Percentiles rank a stretch among this genome's conserved stretches.
phyloP scores from a whole-genome alignment of 2,797 vertebrate genomes.

The Odontamblyopus rebecca region DNA sequence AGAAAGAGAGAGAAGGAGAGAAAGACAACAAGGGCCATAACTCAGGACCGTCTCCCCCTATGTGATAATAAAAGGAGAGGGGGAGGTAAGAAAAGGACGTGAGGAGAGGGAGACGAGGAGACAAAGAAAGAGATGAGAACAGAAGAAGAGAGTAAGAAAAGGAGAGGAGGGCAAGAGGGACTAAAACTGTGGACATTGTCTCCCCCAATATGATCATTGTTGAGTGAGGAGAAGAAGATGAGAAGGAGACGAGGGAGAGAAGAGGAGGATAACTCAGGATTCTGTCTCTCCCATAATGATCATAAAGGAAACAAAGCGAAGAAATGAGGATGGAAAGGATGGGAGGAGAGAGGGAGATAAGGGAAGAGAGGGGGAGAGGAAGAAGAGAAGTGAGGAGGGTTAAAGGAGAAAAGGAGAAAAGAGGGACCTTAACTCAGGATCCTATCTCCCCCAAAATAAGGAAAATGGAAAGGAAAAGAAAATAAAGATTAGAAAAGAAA shows the following conservation, averaged over 20 bases:
- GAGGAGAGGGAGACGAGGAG: neutral
- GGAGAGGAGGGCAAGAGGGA: too few relatives aligned
- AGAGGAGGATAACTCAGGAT: too few relatives aligned
- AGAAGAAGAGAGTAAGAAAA: too few relatives aligned
- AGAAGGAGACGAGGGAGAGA: too few relatives aligned
- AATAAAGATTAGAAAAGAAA: too few relatives aligned
- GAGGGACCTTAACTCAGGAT: too few relatives aligned
- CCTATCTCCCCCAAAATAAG: too few relatives aligned
- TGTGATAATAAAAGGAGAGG: neutral
- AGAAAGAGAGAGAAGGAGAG: neutral
- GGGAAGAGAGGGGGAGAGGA: neutral
- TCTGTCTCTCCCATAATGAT: too few relatives aligned
- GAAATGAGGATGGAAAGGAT: neutral
- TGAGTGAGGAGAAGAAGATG: too few relatives aligned
- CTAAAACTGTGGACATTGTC: too few relatives aligned
- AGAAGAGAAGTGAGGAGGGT: neutral
- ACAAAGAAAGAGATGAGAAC: too few relatives aligned
- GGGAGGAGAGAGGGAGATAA: neutral
- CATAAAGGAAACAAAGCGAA: neutral
- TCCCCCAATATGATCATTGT: too few relatives aligned
- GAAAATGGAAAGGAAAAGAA: neutral
- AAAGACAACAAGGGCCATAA: neutral
- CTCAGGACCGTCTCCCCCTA: neutral
- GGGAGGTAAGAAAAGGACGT: constrained; percentile 23
- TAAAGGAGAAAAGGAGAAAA: neutral